phyloP scores from a whole-genome alignment of 2,888 invertebrate genomes.

The Reticulitermes lucifugus region DNA sequence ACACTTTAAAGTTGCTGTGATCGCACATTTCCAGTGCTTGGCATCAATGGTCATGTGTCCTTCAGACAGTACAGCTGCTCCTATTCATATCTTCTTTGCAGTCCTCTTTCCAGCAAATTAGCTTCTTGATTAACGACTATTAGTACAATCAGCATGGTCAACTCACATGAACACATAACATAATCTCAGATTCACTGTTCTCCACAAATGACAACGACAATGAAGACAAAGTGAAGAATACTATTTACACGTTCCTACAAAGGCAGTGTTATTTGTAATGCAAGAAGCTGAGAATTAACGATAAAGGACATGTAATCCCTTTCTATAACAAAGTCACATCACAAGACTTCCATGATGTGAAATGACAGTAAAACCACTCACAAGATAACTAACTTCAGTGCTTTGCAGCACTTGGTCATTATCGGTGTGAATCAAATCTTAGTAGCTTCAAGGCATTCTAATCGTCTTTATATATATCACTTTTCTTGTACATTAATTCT shows the following conservation, averaged over 20 bases:
- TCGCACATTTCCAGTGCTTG: background rate
- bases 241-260: background rate
- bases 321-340: background rate
- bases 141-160: background rate
- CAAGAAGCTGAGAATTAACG: background rate
- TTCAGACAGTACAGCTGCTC: no score
- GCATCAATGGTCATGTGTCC: no score
- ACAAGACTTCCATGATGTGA: background rate
- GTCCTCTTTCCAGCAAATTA: background rate
- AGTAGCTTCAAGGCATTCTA: background rate
- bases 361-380: background rate
- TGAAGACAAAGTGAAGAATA: background rate
- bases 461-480: background rate
- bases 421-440: background rate
- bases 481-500: background rate
- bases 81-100: background rate
- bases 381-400: background rate
- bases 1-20: background rate
- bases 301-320: background rate
- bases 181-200: background rate
- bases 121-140: background rate
- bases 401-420: background rate
- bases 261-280: constrained; percentile 28
- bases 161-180: background rate
- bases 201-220: background rate